These are phyloP conservation scores for Thymallus thymallus DNA, from an alignment of 2,113 vertebrate genomes.

Conservation along the genomic window DNA sequence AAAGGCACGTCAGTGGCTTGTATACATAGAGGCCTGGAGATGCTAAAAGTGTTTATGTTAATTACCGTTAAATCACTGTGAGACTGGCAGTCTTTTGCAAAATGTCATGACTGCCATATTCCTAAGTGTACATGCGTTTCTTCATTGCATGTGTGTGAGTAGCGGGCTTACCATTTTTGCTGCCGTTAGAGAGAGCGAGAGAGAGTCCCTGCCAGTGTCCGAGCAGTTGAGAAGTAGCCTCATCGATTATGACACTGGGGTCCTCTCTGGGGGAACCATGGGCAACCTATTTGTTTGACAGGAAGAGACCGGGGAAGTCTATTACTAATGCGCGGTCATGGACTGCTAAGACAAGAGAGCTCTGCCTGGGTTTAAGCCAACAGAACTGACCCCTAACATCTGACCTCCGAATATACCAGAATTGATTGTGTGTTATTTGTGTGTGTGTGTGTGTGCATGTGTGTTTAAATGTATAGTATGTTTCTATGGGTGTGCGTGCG, in stretches of 20 bases:
- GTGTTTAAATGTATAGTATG: background rate
- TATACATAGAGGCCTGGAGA: too few species aligned
- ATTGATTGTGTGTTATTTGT: background rate
- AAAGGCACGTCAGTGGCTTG: too few species aligned
- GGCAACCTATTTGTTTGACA: conserved; percentile 8
- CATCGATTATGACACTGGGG: conserved; percentile 1
- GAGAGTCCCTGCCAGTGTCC: background rate
- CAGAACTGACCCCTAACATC: background rate
- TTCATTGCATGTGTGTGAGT: background rate
- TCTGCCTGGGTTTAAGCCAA: background rate
- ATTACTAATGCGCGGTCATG: background rate
- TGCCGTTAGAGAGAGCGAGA: background rate
- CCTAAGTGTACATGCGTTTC: too few species aligned
- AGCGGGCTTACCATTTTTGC: background rate
- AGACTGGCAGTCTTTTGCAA: too few species aligned
- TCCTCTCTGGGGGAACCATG: conserved; percentile 6
- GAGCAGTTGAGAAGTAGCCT: too few species aligned
- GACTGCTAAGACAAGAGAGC: background rate
- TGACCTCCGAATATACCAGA: background rate
- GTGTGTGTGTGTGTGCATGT: background rate
- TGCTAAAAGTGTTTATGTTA: too few species aligned
- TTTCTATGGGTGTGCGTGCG: conserved; percentile 2
- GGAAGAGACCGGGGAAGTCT: conserved; percentile 1
- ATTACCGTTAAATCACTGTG: too few species aligned
- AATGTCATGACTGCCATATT: too few species aligned